These are phyloP conservation scores for Alethe castanea DNA, from an alignment of 2,113 vertebrate genomes.

Conservation along the genomic window DNA sequence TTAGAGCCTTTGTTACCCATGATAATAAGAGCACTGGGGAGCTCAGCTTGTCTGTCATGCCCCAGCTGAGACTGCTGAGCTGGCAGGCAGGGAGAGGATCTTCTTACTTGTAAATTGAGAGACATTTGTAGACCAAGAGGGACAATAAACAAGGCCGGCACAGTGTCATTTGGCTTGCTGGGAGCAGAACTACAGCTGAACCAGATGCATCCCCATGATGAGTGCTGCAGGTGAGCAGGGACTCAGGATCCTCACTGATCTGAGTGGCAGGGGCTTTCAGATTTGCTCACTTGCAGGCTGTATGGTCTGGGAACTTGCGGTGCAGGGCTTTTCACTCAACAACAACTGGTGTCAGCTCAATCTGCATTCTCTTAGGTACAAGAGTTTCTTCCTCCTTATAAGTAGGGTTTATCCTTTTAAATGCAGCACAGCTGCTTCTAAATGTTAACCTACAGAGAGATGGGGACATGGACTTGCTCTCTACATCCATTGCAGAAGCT, in stretches of 20 bases:
- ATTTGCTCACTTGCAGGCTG: background rate
- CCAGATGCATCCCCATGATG: background rate
- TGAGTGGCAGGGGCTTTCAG: background rate
- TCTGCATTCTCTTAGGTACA: background rate
- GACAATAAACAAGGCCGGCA: slow-evolving; percentile 44
- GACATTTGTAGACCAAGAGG: background rate
- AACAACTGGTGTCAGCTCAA: background rate
- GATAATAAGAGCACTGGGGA: background rate
- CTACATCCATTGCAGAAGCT: accelerated
- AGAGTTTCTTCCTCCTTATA: background rate
- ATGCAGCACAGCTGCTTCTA: background rate
- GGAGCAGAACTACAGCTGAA: background rate
- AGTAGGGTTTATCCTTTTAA: background rate
- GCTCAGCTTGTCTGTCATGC: slow-evolving; percentile 14
- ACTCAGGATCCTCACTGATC: accelerated
- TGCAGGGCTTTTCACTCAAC: background rate
- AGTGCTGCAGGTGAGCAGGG: background rate
- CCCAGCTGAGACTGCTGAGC: background rate
- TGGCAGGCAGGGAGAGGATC: slow-evolving; percentile 53
- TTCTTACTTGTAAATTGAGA: slow-evolving; percentile 60
- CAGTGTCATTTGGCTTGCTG: background rate
- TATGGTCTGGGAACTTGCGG: accelerated
- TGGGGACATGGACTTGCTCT: background rate
- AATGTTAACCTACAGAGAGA: background rate
- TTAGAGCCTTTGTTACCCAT: background rate